These are phyloP conservation scores for Melanotaenia pygmaea DNA, from an alignment of 2,797 vertebrate genomes.

Conservation along the genomic window DNA sequence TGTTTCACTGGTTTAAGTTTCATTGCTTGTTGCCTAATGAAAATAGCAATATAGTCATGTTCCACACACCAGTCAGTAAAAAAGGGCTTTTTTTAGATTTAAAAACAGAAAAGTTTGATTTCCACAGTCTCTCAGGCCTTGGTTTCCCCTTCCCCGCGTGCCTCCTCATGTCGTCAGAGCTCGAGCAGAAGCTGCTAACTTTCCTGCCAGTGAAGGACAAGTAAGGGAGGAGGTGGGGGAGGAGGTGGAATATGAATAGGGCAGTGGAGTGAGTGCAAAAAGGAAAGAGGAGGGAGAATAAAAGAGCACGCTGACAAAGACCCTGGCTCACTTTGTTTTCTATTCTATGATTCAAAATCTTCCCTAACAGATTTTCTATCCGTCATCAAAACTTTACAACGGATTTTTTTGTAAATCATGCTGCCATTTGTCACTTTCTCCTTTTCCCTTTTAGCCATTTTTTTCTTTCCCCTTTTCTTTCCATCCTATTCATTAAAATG, in stretches of 20 bases:
- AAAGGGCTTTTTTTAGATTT: slow-evolving; percentile 7
- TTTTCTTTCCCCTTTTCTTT: slow-evolving; percentile 42
- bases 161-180: slow-evolving; percentile 45
- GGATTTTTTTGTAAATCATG: slow-evolving; percentile 10
- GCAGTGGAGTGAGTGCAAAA: slow-evolving; percentile 68
- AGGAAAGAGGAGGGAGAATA: slow-evolving; percentile 68
- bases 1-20: slow-evolving; percentile 77
- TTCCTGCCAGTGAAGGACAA: slow-evolving; percentile 75
- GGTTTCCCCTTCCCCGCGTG: slow-evolving; percentile 17
- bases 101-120: slow-evolving; percentile 34
- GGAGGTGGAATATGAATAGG: slow-evolving; percentile 75
- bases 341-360: slow-evolving; percentile 53
- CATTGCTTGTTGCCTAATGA: slow-evolving; percentile 62
- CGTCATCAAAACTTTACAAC: slow-evolving; percentile 56
- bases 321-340: slow-evolving; percentile 62
- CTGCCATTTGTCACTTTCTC: slow-evolving; percentile 49
- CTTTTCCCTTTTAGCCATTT: slow-evolving; percentile 30
- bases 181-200: slow-evolving; percentile 66
- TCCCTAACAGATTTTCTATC: slow-evolving; percentile 48
- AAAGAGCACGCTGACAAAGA: slow-evolving; percentile 74
- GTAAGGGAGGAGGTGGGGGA: slow-evolving; percentile 40
- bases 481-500: slow-evolving; percentile 69
- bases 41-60: slow-evolving; percentile 69
- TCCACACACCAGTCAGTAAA: slow-evolving; percentile 28
- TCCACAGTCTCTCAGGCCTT: slow-evolving; percentile 38